Conservation (phyloP, 2,888 invertebrate genomes). For the Hanleya hanleyi region DNA sequence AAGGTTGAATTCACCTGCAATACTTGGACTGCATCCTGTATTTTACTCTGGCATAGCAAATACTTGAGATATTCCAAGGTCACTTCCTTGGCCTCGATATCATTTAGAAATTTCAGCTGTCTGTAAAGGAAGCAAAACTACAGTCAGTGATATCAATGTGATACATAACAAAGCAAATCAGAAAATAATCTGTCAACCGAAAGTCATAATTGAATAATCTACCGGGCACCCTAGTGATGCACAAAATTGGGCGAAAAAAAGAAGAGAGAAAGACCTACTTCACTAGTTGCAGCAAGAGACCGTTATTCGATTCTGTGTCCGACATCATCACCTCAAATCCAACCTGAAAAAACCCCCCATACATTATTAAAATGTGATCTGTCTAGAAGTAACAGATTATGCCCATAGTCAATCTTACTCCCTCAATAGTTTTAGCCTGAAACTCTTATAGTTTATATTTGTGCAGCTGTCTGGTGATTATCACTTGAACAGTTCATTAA, state of each 20-base stretch:
- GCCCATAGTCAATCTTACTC: no score
- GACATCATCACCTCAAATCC: slow-evolving; percentile 41
- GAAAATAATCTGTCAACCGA: no score
- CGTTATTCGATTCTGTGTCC: slow-evolving; percentile 30
- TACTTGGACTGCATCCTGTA: slow-evolving; percentile 32
- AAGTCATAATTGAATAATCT: no score
- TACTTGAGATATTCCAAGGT: slow-evolving; percentile 50
- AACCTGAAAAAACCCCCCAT: slow-evolving; percentile 28
- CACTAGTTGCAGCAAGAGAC: slow-evolving; percentile 42
- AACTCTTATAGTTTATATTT: no score
- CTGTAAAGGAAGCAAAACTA: slow-evolving; percentile 37
- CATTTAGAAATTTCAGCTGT: slow-evolving; percentile 39
- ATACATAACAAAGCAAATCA: no score
- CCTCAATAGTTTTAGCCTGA: no score
- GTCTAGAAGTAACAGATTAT: no score
- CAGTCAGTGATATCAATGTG: no score
- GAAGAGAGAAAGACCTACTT: slow-evolving; percentile 34
- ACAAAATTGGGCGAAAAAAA: no score
- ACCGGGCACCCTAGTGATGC: no score
- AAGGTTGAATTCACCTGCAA: not conserved
- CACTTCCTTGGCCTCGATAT: slow-evolving; percentile 46
- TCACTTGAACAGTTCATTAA: no score
- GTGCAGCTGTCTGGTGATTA: no score
- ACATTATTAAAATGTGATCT: not conserved
- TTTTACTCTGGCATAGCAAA: slow-evolving; percentile 38